Percentiles rank a stretch among this genome's conserved stretches.
Conservation (phyloP, 2,113 vertebrate species). For the Chaetorhynchus papuensis region DNA sequence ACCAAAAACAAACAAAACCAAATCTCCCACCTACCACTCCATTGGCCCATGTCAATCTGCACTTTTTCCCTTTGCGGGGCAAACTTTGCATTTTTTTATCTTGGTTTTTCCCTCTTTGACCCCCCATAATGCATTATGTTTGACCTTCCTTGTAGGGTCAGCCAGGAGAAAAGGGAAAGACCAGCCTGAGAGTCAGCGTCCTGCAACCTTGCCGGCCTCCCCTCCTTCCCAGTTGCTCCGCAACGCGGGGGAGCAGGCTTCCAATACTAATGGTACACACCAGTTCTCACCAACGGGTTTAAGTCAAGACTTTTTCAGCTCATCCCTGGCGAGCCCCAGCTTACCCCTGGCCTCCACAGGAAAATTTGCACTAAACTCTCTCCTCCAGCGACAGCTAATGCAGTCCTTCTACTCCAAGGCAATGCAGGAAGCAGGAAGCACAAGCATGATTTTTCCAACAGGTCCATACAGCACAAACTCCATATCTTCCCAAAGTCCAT, state of each 20-base stretch:
- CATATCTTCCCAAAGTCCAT: constrained; percentile 88
- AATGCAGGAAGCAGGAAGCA: constrained; percentile 93
- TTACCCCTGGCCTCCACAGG: constrained; percentile 90
- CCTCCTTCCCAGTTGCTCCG: constrained; percentile 87
- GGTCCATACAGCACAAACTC: constrained; percentile 91
- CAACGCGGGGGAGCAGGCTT: constrained; percentile 84
- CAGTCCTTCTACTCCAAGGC: constrained; percentile 99
- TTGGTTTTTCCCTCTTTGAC: constrained; percentile 87
- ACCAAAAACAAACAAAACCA: constrained; percentile 54
- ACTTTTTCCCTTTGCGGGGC: constrained; percentile 80
- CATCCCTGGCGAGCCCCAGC: constrained; percentile 83
- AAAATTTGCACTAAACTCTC: constrained; percentile 97
- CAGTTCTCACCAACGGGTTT: constrained; percentile 94
- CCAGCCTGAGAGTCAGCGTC: constrained; percentile 86
- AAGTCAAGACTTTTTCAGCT: constrained; percentile 95
- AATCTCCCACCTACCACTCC: constrained; percentile 63
- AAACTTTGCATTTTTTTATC: constrained; percentile 82
- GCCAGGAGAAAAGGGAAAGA: constrained; percentile 97
- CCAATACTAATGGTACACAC: constrained; percentile 92
- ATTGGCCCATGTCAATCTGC: constrained; percentile 80
- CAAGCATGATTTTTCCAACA: constrained; percentile 91
- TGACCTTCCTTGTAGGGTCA: constrained; percentile 99
- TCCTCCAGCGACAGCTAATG: constrained; percentile 96
- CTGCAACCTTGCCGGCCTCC: constrained; percentile 85
- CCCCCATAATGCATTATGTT: constrained; percentile 99